Conservation (phyloP, 2,113 vertebrate species). For the Chloropsis hardwickii region DNA sequence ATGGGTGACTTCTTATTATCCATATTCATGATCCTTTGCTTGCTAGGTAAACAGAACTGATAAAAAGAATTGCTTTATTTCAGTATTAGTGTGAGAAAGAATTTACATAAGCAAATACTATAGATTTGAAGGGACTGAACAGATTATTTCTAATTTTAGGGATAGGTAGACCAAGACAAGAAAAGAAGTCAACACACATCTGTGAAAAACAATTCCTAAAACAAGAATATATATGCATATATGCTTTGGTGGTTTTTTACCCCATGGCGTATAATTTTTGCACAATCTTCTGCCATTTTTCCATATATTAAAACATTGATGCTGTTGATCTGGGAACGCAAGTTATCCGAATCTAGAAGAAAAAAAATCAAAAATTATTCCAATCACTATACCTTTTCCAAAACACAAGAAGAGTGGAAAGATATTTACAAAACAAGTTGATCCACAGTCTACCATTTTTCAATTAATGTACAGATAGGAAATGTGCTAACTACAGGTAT, state of each 20-base stretch:
- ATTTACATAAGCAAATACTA: neutral
- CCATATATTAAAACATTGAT: slow-evolving; percentile 67
- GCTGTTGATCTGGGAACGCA: neutral
- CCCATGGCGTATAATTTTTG: slow-evolving; percentile 41
- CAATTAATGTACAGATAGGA: neutral
- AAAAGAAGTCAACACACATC: neutral
- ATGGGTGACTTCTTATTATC: neutral
- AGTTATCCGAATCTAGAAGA: slow-evolving; percentile 39
- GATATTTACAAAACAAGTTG: neutral
- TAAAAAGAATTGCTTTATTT: neutral
- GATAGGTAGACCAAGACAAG: neutral
- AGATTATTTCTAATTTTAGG: neutral
- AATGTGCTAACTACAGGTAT: neutral
- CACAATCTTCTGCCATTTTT: slow-evolving; percentile 69
- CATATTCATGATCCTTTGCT: neutral
- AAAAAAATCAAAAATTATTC: neutral
- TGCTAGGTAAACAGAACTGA: neutral
- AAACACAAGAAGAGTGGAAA: neutral
- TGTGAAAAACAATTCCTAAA: neutral
- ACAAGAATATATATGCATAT: neutral
- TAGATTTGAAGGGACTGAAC: neutral
- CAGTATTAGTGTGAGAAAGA: neutral
- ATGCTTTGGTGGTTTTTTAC: slow-evolving; percentile 20
- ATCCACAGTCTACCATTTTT: neutral
- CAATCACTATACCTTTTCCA: neutral